phyloP scores from a whole-genome alignment of 2,888 invertebrate genomes.

The Bugula neritina region DNA sequence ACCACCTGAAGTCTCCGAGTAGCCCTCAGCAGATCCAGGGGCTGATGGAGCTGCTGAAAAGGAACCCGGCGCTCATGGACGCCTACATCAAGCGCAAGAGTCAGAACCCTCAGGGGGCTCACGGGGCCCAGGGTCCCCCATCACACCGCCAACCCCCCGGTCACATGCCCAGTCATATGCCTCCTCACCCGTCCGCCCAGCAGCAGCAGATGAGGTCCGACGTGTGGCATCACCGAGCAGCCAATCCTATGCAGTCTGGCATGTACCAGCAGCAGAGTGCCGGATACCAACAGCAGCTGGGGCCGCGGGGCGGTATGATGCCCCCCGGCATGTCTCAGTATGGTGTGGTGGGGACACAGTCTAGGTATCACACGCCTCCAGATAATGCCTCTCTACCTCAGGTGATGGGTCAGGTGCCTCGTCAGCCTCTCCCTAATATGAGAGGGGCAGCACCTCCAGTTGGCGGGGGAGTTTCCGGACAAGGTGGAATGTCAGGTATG shows the following conservation, averaged over 20 bases:
- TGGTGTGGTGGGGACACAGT: slow-evolving; percentile 1
- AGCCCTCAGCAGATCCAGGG: slow-evolving; percentile 87
- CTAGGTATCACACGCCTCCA: not conserved
- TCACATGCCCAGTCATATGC: not conserved
- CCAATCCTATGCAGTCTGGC: slow-evolving; percentile 17
- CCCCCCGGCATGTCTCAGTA: slow-evolving; percentile 7
- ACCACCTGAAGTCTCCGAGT: slow-evolving; percentile 80
- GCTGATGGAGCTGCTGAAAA: slow-evolving; percentile 78
- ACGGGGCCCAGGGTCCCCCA: slow-evolving; percentile 41
- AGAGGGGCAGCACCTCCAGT: not conserved
- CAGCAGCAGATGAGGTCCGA: not conserved
- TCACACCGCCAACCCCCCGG: not conserved
- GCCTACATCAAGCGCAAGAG: slow-evolving; percentile 85
- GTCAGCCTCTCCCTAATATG: not conserved
- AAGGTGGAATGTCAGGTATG: not conserved
- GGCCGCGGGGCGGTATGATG: not conserved
- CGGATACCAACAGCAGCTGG: not conserved
- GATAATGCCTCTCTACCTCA: not conserved
- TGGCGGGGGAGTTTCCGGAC: no score
- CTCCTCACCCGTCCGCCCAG: not conserved
- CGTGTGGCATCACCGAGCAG: slow-evolving; percentile 4
- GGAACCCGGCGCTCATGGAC: slow-evolving; percentile 90
- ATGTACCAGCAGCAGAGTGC: slow-evolving; percentile 38
- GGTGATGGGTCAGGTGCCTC: not conserved
- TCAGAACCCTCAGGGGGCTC: slow-evolving; percentile 58